A percentile compares a stretch with the other conserved stretches of the same genome.
Conservation (phyloP, 1,140 invertebrate species). For the Metaphire vulgaris region DNA sequence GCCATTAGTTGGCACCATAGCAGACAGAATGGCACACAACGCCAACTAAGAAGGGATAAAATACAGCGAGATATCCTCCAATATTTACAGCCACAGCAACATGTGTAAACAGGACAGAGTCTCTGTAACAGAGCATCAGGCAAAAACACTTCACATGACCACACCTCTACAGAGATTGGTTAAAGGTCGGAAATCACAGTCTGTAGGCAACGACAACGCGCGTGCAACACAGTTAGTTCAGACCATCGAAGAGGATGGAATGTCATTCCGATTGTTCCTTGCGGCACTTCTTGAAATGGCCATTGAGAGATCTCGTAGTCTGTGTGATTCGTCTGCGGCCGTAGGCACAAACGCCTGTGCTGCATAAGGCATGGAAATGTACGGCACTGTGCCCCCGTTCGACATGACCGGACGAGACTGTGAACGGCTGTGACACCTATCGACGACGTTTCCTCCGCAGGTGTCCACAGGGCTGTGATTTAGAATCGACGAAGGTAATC, state of each 20-base stretch:
- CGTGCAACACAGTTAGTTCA: background rate
- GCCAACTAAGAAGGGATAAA: too few species aligned
- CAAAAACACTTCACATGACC: too few species aligned
- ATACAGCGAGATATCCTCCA: too few species aligned
- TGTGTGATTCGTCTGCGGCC: background rate
- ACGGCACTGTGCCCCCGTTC: background rate
- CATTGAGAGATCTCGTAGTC: background rate
- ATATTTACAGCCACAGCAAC: too few species aligned
- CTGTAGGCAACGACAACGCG: background rate
- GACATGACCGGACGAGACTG: background rate
- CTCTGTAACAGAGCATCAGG: too few species aligned
- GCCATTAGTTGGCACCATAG: too few species aligned
- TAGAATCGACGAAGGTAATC: background rate
- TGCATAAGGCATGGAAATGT: background rate
- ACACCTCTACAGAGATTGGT: background rate
- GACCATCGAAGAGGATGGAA: background rate
- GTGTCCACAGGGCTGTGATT: background rate
- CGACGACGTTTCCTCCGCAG: background rate
- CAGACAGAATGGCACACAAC: too few species aligned
- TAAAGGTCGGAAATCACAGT: background rate
- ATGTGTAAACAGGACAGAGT: too few species aligned
- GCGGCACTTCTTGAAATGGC: background rate
- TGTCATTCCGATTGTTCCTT: background rate
- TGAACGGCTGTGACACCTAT: background rate
- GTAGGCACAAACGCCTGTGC: background rate